These are phyloP conservation scores for Glyphotaelius pellucidus DNA, from an alignment of 2,888 invertebrate species.

Conservation along the genomic window DNA sequence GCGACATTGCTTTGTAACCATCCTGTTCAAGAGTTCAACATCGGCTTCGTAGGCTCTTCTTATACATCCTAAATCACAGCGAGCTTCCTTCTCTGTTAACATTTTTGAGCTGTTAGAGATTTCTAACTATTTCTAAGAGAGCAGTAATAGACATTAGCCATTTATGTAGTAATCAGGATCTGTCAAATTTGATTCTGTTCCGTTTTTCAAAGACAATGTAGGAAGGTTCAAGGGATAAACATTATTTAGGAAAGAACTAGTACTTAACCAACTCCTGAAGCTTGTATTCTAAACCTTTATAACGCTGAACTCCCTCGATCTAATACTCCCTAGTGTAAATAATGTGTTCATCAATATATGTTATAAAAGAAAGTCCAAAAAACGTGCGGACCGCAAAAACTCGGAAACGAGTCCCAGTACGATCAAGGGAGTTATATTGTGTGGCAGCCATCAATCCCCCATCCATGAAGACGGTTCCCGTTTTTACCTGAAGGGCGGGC, in stretches of 20 bases:
- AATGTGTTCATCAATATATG: too few species aligned
- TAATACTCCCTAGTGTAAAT: too few species aligned
- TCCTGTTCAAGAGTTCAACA: conserved; percentile 67
- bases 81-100: conserved; percentile 50
- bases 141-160: not conserved
- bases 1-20: conserved; percentile 68
- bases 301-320: too few species aligned
- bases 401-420: too few species aligned
- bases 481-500: too few species aligned
- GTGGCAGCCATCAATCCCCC: too few species aligned
- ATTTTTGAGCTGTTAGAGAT: not conserved
- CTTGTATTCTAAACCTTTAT: too few species aligned
- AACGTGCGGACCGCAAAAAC: too few species aligned
- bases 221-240: not conserved
- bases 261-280: not conserved
- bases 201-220: not conserved
- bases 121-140: not conserved
- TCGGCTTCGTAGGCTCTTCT: conserved; percentile 68
- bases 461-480: too few species aligned
- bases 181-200: not conserved
- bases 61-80: conserved; percentile 45
- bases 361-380: too few species aligned
- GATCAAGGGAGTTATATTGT: too few species aligned
- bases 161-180: not conserved
- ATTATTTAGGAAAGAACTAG: not conserved